Conservation (phyloP, 2,113 vertebrate genomes). For the Leucopsar rothschildi region DNA sequence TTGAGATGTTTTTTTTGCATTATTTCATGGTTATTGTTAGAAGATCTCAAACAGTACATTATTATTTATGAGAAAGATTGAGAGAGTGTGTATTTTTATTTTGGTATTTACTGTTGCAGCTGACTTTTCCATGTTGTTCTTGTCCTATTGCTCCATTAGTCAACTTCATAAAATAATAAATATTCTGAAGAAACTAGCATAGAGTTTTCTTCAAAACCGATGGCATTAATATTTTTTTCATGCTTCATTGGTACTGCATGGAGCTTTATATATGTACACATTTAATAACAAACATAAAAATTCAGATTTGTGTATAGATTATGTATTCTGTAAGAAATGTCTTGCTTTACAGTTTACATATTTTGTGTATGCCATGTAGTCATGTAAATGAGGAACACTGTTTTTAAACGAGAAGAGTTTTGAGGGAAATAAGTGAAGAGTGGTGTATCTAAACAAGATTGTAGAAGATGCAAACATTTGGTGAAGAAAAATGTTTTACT, state of each 20-base stretch:
- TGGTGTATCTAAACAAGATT: neutral
- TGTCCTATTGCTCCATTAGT: neutral
- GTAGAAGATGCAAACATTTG: neutral
- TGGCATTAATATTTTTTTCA: neutral
- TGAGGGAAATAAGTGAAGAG: neutral
- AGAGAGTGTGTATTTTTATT: neutral
- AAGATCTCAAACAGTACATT: neutral
- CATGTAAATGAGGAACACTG: neutral
- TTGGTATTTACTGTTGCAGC: neutral
- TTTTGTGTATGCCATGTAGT: neutral
- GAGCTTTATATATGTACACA: neutral
- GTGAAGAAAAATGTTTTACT: neutral
- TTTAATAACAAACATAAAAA: neutral
- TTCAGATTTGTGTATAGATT: neutral
- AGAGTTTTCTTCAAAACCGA: neutral
- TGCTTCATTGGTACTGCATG: neutral
- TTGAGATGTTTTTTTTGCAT: neutral
- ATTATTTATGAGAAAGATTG: conserved; percentile 14
- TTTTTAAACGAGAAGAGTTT: neutral
- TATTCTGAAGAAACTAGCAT: neutral
- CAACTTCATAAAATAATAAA: conserved; percentile 1
- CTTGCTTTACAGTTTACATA: neutral
- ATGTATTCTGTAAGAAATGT: neutral
- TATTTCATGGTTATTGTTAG: conserved; percentile 38
- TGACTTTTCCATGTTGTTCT: neutral